Evolutionary conservation across 2,113 vertebrate genomes (phyloP), one percentile per base, ranked within the genome.

Genomic region (Phasianus colchicus): DNA sequence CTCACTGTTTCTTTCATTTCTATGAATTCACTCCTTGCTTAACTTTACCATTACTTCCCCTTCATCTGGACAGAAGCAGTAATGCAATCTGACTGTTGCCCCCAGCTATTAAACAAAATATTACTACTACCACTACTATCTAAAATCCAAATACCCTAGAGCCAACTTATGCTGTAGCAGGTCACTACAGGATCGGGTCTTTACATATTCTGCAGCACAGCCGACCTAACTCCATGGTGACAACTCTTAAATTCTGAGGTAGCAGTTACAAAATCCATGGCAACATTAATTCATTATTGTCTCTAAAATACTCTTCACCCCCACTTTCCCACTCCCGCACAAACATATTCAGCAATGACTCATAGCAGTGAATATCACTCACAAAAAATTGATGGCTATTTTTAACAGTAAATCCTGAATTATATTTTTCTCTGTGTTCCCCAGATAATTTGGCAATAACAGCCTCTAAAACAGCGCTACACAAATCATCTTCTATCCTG

Each of bases 281-380:
- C 85, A 96, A 93, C 87, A 85, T 88, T 92, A 95, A 93, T 91
- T 92, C 76, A 67, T 92, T 87, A 89, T 85, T 90, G 55, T 87
- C 67, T 87, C 50, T 85, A 93, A 90, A 94, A 94, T 73, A 87
- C 36, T 66, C 36, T 79, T 87, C 81, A 92, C 72, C 64, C 60
- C 63, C 69, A 50, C 82, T 84, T 89, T 88, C 67, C 60, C 67
- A 93, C 84, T 95, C 82, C 15, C 0, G 3, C 54, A 83, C 81
- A 95, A 92, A 92, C 75, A 93, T 63, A 83, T 70, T 85, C 75
- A 89, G 50, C 67, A 60, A 58, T 93, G 94, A 92, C 71, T 96
- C 84, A 92, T 1, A 76, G 54, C n/a, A 79, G 34, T 89, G 75
- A 94, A 58, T 58, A 92, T 61, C 71, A 74, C 63, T 88, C 89